Evolutionary conservation across 2,888 invertebrate species (phyloP), one percentile per base, ranked within the genome.

Genomic region (Scaptomyza tumidula): DNA sequence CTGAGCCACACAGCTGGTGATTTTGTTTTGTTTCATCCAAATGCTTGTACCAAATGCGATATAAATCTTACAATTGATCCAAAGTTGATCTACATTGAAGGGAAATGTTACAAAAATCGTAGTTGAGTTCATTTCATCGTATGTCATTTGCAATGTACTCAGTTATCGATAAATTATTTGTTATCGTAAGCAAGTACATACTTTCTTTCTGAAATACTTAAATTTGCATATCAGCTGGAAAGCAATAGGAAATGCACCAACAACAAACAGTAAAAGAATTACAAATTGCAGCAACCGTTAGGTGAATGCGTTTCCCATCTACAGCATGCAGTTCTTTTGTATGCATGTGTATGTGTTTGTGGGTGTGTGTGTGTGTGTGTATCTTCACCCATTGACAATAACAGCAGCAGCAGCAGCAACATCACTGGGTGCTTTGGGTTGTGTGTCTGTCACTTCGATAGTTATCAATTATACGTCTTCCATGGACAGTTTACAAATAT

Each of bases 221-320:
- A 58, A 73, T 69, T 72, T 31, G 49, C 49, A 35, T 24, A 27
- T 24, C 50, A 33, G 13, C 13, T 19, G 50, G 19, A 19, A 19
- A 24, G 13, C 37, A 48, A 37, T 16, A 10, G 31, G 2, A 1
- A 16, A 37, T n/a, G 33, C 7, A 10, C 31, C 31, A 39, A 39
- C 60, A 57, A 41, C 39, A 58, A 58, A 43, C 56, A 43, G 13
- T 11, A 49, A 52, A 27, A 41, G 71, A 74, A 56, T 62, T 74
- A 75, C 72, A 72, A 72, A 76, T 71, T 77, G 61, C 39, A 54
- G 63, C 63, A 63, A 73, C 76, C 75, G 76, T 76, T 76, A 75
- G 67, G 14, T 45, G 63, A 48, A 50, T 54, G 46, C 16, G 27
- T 37, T 69, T 61, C 29, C 71, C 71, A 67, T 58, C 19, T 58